Evolutionary conservation across 1,140 invertebrate species (phyloP), one percentile per base, ranked within the genome.

Genomic region (Theocolax elegans): DNA sequence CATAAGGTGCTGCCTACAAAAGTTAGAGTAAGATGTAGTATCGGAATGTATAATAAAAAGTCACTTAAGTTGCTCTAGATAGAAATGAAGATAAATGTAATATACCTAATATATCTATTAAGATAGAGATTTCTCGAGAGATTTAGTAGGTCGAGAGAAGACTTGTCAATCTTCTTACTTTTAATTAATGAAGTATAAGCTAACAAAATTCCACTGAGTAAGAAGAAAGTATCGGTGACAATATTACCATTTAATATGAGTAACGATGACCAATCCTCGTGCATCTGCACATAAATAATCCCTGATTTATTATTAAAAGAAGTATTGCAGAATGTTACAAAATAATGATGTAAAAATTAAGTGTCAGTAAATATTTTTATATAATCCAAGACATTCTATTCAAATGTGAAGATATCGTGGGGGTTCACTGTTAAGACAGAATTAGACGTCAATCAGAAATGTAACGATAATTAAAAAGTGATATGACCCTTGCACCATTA

Each of bases 151-250:
- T 81, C 73, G 38, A 87, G 70, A 13, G 71, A 71, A 13, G 76
- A 64, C 8, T 74, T 63, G 1, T 60, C 63, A 65, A 80, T 77
- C 10, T 74, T 82, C 71, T 71, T 82, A 67, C 71, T 85, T 79
- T 77, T 84, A 75, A 4, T 83, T 48, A 72, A 76, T 67, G 9
- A 83, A 15, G 75, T 89, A 83, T 69, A 85, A 56, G 51, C 85
- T 73, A 67, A 64, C 12, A 89, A 74, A 1, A 86, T 72, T 8
- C 89, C 88, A 77, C 89, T 88, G 49, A 83, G 74, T 10, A 88
- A 72, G 63, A 89, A 89, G 75, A 89, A 89, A 0, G 86, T 83
- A 71, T 89, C 88, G 0, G 88, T 88, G 10, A 85, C 80, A n/a
- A 89, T 81, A 25, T 86, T 84, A 1, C 81, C 87, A 74, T 88